Base-by-base conservation (phyloP, 2,888 invertebrate species). In the Latheticus oryzae region DNA sequence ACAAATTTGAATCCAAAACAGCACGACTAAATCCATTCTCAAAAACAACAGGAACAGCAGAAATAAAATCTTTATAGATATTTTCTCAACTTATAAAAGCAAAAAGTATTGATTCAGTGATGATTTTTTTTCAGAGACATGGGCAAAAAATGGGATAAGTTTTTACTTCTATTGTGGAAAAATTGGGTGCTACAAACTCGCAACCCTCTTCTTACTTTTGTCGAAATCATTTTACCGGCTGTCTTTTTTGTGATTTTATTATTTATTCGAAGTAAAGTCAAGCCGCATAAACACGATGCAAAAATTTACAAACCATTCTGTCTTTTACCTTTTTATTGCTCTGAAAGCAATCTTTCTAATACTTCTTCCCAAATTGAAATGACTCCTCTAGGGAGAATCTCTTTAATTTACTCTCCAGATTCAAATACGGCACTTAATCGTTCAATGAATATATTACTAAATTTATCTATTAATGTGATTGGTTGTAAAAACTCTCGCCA, bases 161-260 rank as follows among this genome's bases (percentile, higher is more conserved):
- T 55, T 12, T 38, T 37, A 11, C 32, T 55, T 5, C 48, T 55
- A 16, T 48, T 55, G 55, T 93, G 93, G 93, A 93, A 93, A 79
- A 93, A 93, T 76, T 90, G 87, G 79, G 76, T 88, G 1, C 83
- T 92, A 30, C 91, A 92, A 79, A 87, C 84, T 81, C 81, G 91
- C 59, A 88, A 87, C 75, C 85, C 85, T 42, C 61, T 84, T 28
- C 87, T 89, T 73, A 87, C 91, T 0, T 42, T 82, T 1, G 73
- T 87, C 23, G 91, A 93, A 76, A 77, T 93, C 5, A 47, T 87
- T 0, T 74, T 88, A 30, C 90, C 90, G 0, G 84, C 87, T 0
- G 58, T 86, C 1, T 88, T 91, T 60, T 83, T 86, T 60, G 73
- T 86, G 0, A 75, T 93, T 33, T 78, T 93, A 56, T 85, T 93